A percentile compares a stretch with the other conserved stretches of the same genome.
Evolutionary conservation across 1,140 invertebrate species (phyloP).

Genomic region (Mylabris phalerata): DNA sequence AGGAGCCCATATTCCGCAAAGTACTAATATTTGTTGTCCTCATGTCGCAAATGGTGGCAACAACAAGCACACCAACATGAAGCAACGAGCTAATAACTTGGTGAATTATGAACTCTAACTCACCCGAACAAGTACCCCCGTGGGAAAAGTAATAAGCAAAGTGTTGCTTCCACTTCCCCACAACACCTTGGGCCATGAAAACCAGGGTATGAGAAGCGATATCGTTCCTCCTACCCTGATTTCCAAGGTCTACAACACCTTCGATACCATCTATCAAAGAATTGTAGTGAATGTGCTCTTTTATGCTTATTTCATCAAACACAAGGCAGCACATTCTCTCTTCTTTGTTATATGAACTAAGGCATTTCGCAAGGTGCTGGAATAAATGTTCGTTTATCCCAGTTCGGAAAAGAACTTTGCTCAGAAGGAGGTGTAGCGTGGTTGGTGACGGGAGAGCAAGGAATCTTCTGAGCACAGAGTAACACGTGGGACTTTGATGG

Average conservation of each 20-base stretch:
- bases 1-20: too few species aligned
- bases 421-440: conserved; percentile 6
- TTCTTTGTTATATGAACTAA: background rate
- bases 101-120: conserved; percentile 1
- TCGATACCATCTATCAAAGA: background rate
- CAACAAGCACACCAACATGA: too few species aligned
- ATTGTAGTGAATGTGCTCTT: conserved; percentile 11
- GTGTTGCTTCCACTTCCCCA: conserved; percentile 2
- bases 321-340: background rate
- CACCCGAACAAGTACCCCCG: background rate
- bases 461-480: background rate
- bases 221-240: background rate
- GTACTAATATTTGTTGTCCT: too few species aligned
- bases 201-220: conserved; percentile 6
- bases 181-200: conserved; percentile 7
- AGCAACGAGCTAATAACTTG: background rate
- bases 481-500: conserved; percentile 14
- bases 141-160: conserved; percentile 4
- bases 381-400: conserved; percentile 15
- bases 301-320: conserved; percentile 17
- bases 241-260: too few species aligned
- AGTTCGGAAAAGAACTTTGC: conserved; percentile 10
- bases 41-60: too few species aligned
- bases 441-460: conserved; percentile 8
- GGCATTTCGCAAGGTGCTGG: conserved; percentile 2